A percentile compares a stretch with the other conserved stretches of the same genome.
phyloP scores from a whole-genome alignment of 2,797 vertebrate genomes.

The Heteromormyrus szaboi region DNA sequence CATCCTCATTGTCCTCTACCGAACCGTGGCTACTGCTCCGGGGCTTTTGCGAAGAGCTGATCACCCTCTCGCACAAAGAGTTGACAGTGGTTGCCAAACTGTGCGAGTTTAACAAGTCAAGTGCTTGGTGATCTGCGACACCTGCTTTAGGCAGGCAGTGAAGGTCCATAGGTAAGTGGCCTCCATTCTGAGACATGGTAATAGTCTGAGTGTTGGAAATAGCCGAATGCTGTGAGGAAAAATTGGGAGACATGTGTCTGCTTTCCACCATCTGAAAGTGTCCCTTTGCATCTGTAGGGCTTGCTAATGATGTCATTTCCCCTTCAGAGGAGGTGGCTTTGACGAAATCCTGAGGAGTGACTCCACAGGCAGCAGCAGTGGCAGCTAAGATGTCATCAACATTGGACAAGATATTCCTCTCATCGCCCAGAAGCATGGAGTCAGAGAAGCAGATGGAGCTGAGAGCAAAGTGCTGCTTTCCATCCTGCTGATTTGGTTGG shows the following conservation, averaged over 20 bases:
- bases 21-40: conserved; percentile 50
- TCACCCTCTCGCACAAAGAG: conserved; percentile 54
- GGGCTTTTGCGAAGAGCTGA: conserved; percentile 53
- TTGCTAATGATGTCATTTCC: conserved; percentile 68
- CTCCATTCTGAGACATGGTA: conserved; percentile 77
- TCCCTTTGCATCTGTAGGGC: conserved; percentile 70
- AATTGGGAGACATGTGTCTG: conserved; percentile 74
- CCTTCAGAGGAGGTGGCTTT: conserved; percentile 77
- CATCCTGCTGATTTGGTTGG: conserved; percentile 73
- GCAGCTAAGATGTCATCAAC: conserved; percentile 96
- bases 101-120: conserved; percentile 57
- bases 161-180: conserved; percentile 71
- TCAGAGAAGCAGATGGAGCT: conserved; percentile 95
- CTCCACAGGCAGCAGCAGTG: conserved; percentile 89
- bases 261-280: conserved; percentile 78
- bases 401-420: conserved; percentile 91
- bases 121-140: conserved; percentile 56
- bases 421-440: conserved; percentile 86
- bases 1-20: conserved; percentile 56
- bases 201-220: conserved; percentile 71
- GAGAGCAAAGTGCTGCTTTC: conserved; percentile 88
- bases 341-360: conserved; percentile 87
- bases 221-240: conserved; percentile 67
- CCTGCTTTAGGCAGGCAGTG: conserved; percentile 53
- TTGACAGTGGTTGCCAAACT: conserved; percentile 53